These are phyloP conservation scores for Bombus superbus DNA, from an alignment of 1,140 invertebrate genomes.

Conservation along the genomic window DNA sequence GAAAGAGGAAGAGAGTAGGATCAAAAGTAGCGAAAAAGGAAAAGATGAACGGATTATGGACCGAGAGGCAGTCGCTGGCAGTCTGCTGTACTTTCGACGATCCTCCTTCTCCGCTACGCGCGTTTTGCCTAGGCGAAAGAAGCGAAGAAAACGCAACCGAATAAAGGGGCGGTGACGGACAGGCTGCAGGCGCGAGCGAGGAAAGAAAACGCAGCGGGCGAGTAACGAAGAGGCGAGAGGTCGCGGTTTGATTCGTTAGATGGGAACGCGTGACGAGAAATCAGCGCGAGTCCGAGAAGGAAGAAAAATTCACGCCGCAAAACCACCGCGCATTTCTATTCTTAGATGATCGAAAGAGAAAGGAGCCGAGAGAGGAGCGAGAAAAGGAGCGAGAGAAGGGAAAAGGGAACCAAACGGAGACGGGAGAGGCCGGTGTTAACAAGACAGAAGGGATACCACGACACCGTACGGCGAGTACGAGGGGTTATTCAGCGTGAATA, in stretches of 20 bases:
- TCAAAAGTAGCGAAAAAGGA: too few relatives aligned
- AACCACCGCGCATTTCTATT: slow-evolving; percentile 68
- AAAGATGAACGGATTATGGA: slow-evolving; percentile 12
- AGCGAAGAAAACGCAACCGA: background rate
- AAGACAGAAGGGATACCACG: slow-evolving; percentile 11
- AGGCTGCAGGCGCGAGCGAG: too few relatives aligned
- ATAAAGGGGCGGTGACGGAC: too few relatives aligned
- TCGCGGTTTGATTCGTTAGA: background rate
- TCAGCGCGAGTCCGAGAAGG: slow-evolving; percentile 31
- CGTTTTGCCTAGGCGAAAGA: background rate
- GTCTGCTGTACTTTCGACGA: background rate
- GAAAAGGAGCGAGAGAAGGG: slow-evolving; percentile 31
- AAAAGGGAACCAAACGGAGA: slow-evolving; percentile 14
- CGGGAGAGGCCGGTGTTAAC: slow-evolving; percentile 14
- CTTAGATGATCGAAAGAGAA: slow-evolving; percentile 58
- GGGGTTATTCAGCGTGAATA: slow-evolving; percentile 19
- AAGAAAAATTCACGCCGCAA: slow-evolving; percentile 63
- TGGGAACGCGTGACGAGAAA: slow-evolving; percentile 39
- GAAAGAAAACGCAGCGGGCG: background rate
- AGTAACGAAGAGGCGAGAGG: background rate
- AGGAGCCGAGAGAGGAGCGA: slow-evolving; percentile 31
- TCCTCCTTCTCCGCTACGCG: background rate
- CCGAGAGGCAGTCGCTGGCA: background rate
- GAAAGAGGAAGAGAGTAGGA: background rate
- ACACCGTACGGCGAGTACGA: background rate